Conservation (phyloP, 2,797 vertebrate species). For the Cossypha polioptera region DNA sequence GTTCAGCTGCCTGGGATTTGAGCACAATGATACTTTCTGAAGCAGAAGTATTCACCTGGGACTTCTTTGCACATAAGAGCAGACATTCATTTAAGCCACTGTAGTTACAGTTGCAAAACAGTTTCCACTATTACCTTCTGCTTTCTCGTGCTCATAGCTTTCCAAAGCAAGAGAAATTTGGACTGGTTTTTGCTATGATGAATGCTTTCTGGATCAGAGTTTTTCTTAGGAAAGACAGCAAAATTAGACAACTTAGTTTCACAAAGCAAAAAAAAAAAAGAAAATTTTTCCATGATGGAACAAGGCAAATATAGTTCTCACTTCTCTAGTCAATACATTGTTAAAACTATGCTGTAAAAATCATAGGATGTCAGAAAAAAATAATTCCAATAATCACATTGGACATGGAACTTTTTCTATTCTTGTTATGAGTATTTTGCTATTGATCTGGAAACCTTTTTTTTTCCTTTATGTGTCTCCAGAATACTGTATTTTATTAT, state of each 20-base stretch:
- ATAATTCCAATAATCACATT: not conserved
- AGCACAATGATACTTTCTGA: slow-evolving; percentile 30
- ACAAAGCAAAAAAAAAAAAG: not conserved
- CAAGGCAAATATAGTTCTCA: not conserved
- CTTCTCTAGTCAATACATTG: not conserved
- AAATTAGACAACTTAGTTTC: not conserved
- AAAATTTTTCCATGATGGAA: not conserved
- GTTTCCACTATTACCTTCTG: slow-evolving; percentile 28
- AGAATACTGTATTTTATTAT: not conserved
- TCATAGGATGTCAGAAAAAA: not conserved
- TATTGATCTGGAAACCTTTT: not conserved
- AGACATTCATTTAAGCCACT: slow-evolving; percentile 39
- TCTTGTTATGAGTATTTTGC: not conserved
- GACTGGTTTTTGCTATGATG: not conserved
- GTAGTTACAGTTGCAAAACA: slow-evolving; percentile 55
- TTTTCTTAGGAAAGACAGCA: slow-evolving; percentile 2
- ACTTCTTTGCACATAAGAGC: slow-evolving; percentile 36
- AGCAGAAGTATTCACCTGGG: slow-evolving; percentile 36
- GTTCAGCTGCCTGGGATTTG: slow-evolving; percentile 12
- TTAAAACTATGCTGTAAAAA: not conserved
- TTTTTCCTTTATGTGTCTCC: not conserved
- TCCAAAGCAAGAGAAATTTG: slow-evolving; percentile 13
- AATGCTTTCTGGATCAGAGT: not conserved
- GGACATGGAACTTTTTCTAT: not conserved
- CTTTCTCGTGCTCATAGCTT: not conserved